Percentiles rank a stretch among this genome's conserved stretches.
Conservation (phyloP, 2,113 vertebrate species). For the Leptocoma aspasia region DNA sequence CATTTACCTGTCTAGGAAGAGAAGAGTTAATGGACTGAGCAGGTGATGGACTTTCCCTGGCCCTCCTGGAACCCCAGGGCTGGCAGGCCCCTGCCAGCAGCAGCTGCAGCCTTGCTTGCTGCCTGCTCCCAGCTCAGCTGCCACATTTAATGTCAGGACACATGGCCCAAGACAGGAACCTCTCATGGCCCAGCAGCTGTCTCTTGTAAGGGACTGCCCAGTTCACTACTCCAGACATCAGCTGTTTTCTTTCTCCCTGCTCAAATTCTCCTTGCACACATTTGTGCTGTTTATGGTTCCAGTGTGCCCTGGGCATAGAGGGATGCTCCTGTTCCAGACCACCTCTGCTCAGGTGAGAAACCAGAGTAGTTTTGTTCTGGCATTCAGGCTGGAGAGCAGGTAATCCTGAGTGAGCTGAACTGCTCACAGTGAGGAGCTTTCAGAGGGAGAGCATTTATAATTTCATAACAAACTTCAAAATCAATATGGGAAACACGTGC, state of each 20-base stretch:
- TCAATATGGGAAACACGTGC: background rate
- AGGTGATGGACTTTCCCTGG: background rate
- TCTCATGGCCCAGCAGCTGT: conserved; percentile 50
- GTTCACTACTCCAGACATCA: background rate
- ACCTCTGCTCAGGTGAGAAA: background rate
- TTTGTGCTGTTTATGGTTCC: background rate
- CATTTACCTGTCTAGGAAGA: background rate
- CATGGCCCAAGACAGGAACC: background rate
- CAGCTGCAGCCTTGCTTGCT: background rate
- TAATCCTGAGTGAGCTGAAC: background rate
- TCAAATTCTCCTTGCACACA: background rate
- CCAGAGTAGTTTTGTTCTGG: background rate
- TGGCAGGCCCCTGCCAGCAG: conserved; percentile 2
- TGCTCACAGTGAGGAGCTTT: background rate
- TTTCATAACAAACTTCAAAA: background rate
- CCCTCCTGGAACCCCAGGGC: background rate
- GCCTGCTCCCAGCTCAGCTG: conserved; percentile 53
- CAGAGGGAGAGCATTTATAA: background rate
- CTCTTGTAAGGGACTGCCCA: background rate
- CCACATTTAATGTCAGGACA: background rate
- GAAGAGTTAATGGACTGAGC: conserved; percentile 18
- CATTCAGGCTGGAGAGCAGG: background rate
- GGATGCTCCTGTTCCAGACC: background rate
- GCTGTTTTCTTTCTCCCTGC: background rate
- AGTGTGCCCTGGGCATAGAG: background rate